A percentile compares a stretch with the other conserved stretches of the same genome.
These are phyloP conservation scores for Cotesia congregata DNA, from an alignment of 2,888 invertebrate species.

Conservation along the genomic window DNA sequence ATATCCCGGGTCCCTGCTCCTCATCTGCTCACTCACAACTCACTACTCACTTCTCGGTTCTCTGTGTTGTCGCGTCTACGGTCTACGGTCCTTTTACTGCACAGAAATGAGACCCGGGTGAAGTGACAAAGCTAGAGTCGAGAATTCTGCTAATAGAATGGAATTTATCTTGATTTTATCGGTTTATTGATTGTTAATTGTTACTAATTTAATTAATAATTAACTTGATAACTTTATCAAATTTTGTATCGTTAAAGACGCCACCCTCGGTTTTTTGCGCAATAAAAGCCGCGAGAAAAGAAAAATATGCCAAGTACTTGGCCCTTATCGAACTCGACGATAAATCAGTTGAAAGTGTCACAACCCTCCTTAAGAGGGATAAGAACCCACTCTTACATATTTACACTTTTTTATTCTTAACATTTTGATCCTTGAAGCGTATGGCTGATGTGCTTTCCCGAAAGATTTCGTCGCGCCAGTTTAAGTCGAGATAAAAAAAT, in stretches of 20 bases:
- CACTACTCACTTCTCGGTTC: slow-evolving; percentile 5
- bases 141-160: slow-evolving; percentile 50
- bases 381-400: slow-evolving; percentile 18
- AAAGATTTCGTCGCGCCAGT: slow-evolving; percentile 12
- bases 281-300: neutral
- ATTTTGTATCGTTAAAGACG: no score
- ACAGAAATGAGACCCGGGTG: neutral
- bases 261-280: slow-evolving; percentile 8
- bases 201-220: slow-evolving; percentile 32
- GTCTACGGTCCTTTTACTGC: neutral
- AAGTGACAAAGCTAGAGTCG: slow-evolving; percentile 31
- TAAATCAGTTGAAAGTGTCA: slow-evolving; percentile 39
- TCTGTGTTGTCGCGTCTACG: slow-evolving; percentile 16
- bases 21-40: slow-evolving; percentile 5
- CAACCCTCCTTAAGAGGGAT: slow-evolving; percentile 29
- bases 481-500: slow-evolving; percentile 27
- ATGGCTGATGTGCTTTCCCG: neutral
- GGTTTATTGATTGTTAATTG: slow-evolving; percentile 51
- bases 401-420: neutral
- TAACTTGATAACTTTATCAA: neutral
- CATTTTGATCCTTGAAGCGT: neutral
- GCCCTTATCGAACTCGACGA: slow-evolving; percentile 18
- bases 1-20: slow-evolving; percentile 36
- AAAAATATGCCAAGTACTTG: slow-evolving; percentile 24
- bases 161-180: slow-evolving; percentile 45